Conservation (phyloP, 2,888 invertebrate genomes). For the Heliconius sara region DNA sequence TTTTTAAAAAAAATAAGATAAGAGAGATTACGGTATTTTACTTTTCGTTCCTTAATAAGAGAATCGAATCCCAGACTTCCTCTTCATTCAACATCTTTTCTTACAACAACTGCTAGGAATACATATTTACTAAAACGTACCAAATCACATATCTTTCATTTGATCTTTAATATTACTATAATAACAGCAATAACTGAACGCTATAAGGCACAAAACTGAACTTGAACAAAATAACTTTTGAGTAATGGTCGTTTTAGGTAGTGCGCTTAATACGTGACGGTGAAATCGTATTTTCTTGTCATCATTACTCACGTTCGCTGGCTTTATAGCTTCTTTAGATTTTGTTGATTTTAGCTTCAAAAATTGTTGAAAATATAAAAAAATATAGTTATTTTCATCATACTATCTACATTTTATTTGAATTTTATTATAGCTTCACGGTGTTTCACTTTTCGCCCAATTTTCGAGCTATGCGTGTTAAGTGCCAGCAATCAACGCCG, state of each 20-base stretch:
- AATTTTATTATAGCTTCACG: no score
- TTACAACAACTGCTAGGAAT: neutral
- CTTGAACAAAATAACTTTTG: slow-evolving; percentile 17
- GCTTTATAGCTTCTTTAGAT: neutral
- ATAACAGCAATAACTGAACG: neutral
- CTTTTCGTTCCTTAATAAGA: no score
- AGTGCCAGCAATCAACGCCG: no score
- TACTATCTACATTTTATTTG: neutral
- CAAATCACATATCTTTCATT: neutral
- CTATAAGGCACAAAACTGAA: neutral
- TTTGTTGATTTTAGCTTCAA: neutral
- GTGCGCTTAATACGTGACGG: slow-evolving; percentile 1
- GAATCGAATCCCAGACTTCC: neutral
- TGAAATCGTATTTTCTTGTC: slow-evolving; percentile 18
- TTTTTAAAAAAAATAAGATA: no score
- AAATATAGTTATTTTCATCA: neutral
- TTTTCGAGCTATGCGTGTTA: no score
- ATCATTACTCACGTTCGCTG: slow-evolving; percentile 1
- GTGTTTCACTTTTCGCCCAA: no score
- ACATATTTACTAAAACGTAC: neutral
- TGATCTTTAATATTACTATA: neutral
- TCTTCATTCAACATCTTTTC: neutral
- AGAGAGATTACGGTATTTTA: no score
- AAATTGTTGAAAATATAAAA: neutral
- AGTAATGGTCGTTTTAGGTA: slow-evolving; percentile 7